A percentile compares a stretch with the other conserved stretches of the same genome.
Conservation (phyloP, 30 jellyfish, hydroid and myxozoan species). For the Sanderia malayensis region DNA sequence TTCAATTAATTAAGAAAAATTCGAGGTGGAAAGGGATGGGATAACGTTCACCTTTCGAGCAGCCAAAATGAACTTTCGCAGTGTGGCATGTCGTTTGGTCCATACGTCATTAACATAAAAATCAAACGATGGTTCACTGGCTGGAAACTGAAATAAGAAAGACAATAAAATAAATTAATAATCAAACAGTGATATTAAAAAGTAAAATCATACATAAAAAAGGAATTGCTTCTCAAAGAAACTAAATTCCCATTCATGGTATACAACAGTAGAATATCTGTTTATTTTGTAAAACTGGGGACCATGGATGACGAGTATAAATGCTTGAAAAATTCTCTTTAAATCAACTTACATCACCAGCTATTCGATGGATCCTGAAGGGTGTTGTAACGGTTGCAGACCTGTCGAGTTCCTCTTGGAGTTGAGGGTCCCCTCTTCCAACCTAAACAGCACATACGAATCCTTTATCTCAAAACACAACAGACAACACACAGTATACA, state of each 20-base stretch:
- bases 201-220: no score
- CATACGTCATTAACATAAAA: constrained; percentile 69
- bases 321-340: background rate
- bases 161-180: background rate
- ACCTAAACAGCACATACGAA: no score
- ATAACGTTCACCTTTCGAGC: constrained; percentile 69
- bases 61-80: constrained; percentile 70
- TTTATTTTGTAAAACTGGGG: no score
- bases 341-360: constrained; percentile 43
- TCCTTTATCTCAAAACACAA: no score
- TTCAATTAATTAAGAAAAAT: no score
- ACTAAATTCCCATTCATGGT: no score
- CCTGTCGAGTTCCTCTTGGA: constrained; percentile 44
- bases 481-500: no score
- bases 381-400: constrained; percentile 37
- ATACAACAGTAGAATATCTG: no score
- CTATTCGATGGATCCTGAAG: constrained; percentile 51
- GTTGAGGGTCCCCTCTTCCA: constrained; percentile 58
- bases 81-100: constrained; percentile 59
- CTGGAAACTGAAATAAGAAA: constrained; percentile 45
- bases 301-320: background rate
- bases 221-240: no score
- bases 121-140: constrained; percentile 68
- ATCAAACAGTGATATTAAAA: background rate
- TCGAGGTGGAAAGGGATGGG: no score